Conservation (phyloP, 2,888 invertebrate genomes). For the Pristionchus entomophagus region DNA sequence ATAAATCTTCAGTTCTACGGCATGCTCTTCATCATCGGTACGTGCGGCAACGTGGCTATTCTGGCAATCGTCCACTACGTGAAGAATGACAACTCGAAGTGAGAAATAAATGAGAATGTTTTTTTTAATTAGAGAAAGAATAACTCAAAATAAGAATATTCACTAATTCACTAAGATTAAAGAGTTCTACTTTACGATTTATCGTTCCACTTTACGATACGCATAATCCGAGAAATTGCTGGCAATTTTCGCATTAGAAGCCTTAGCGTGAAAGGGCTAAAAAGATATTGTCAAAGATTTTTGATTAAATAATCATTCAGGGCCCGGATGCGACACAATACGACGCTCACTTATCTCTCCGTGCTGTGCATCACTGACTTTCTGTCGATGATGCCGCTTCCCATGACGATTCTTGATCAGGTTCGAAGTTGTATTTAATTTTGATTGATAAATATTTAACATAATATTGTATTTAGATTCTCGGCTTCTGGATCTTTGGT, state of each 20-base stretch:
- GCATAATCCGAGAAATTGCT: too few relatives aligned
- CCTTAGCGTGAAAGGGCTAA: too few relatives aligned
- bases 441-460: background rate
- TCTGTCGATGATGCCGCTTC: constrained; percentile 70
- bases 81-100: constrained; percentile 37
- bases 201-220: too few relatives aligned
- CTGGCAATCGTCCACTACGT: constrained; percentile 67
- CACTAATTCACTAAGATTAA: too few relatives aligned
- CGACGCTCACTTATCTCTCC: constrained; percentile 73
- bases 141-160: too few relatives aligned
- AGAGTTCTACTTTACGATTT: too few relatives aligned
- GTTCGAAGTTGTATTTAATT: constrained; percentile 46
- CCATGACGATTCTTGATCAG: constrained; percentile 75
- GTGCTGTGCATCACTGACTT: constrained; percentile 74
- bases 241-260: too few relatives aligned
- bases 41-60: constrained; percentile 77
- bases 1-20: constrained; percentile 79
- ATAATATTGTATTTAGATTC: constrained; percentile 59
- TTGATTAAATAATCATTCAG: too few relatives aligned
- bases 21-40: constrained; percentile 78
- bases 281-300: too few relatives aligned
- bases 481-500: constrained; percentile 76
- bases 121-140: background rate
- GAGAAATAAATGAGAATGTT: background rate
- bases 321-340: constrained; percentile 61